Evolutionary conservation across 2,888 invertebrate species (phyloP).

Genomic region (Monochamus alternatus): DNA sequence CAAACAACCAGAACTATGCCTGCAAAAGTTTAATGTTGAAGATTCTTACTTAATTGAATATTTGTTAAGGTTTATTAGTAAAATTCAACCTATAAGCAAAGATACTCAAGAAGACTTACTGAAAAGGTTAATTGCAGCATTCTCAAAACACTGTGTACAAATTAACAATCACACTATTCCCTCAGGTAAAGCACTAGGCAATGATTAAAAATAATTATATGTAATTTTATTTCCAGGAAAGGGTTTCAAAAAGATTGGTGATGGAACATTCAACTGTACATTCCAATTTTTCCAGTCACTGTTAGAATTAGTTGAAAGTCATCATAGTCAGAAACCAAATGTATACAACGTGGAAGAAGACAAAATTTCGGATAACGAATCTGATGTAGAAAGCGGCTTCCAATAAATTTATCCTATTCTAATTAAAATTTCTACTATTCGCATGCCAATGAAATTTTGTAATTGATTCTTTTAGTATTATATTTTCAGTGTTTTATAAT

Average conservation of each 20-base stretch:
- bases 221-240: constrained; percentile 59
- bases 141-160: constrained; percentile 78
- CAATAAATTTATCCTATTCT: constrained; percentile 31
- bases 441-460: constrained; percentile 8
- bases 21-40: constrained; percentile 75
- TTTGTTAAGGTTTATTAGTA: constrained; percentile 79
- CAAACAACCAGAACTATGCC: constrained; percentile 76
- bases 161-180: constrained; percentile 71
- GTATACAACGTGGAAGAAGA: constrained; percentile 55
- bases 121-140: constrained; percentile 77
- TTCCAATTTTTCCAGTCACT: constrained; percentile 73
- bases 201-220: not conserved
- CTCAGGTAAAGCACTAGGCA: constrained; percentile 62
- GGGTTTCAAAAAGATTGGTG: constrained; percentile 73
- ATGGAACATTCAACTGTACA: constrained; percentile 74
- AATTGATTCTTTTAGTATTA: not conserved
- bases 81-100: constrained; percentile 77
- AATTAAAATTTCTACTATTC: not conserved
- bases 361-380: constrained; percentile 57
- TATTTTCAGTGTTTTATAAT: not conserved
- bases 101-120: constrained; percentile 77
- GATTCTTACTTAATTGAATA: constrained; percentile 82
- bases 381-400: constrained; percentile 52
- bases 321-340: constrained; percentile 61
- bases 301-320: constrained; percentile 72